A percentile compares a stretch with the other conserved stretches of the same genome.
phyloP scores from a whole-genome alignment of 1,140 invertebrate species.

The Eumaeus atala region DNA sequence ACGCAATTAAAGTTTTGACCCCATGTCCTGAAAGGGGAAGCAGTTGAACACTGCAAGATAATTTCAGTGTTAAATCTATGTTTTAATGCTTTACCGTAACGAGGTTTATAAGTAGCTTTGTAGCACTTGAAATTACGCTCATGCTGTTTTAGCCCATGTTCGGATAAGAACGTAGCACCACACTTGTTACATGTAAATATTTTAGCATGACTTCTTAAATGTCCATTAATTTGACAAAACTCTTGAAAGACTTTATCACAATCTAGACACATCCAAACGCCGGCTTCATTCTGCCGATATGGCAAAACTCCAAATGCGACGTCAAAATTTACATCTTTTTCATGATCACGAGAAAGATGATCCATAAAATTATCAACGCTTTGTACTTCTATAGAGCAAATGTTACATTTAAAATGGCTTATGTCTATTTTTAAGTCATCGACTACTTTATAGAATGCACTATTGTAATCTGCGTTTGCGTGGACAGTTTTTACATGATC shows the following conservation, averaged over 20 bases:
- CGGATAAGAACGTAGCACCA: conserved; percentile 54
- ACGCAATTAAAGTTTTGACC: conserved; percentile 63
- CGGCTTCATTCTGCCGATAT: conserved; percentile 45
- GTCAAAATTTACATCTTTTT: conserved; percentile 49
- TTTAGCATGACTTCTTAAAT: conserved; percentile 53
- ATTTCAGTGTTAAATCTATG: conserved; percentile 60
- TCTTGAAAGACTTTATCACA: conserved; percentile 55
- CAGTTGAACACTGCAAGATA: conserved; percentile 59
- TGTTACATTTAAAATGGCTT: conserved; percentile 53
- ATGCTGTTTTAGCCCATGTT: conserved; percentile 56
- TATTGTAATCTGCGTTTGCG: conserved; percentile 49
- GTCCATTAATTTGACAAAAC: conserved; percentile 59
- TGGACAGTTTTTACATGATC: conserved; percentile 50
- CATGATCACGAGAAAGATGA: conserved; percentile 51
- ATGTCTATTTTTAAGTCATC: conserved; percentile 61
- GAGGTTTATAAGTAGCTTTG: conserved; percentile 54
- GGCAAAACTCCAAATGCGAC: conserved; percentile 57
- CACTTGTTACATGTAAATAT: conserved; percentile 65
- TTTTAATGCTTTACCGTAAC: conserved; percentile 55
- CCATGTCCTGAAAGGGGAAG: conserved; percentile 59
- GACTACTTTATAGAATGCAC: conserved; percentile 59
- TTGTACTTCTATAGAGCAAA: conserved; percentile 39
- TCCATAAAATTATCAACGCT: conserved; percentile 49
- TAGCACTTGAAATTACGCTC: conserved; percentile 60
- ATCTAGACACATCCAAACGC: conserved; percentile 54